A percentile compares a stretch with the other conserved stretches of the same genome.
Conservation (phyloP, 2,888 invertebrate genomes). For the Helleia helle region DNA sequence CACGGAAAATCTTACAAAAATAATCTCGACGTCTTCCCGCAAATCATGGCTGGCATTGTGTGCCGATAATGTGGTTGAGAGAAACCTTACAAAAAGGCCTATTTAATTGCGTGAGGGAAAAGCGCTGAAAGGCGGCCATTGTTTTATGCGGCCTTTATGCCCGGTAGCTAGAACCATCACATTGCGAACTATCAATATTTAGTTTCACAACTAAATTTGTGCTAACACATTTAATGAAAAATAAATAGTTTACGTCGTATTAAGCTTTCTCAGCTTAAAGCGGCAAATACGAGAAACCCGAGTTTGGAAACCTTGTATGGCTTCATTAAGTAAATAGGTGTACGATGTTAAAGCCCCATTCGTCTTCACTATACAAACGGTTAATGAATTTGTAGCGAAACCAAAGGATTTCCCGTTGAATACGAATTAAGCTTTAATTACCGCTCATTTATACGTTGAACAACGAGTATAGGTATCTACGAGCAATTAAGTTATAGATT, state of each 20-base stretch:
- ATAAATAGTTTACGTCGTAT: too few species aligned
- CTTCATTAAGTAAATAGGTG: slow-evolving; percentile 17
- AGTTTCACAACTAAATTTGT: slow-evolving; percentile 25
- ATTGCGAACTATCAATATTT: slow-evolving; percentile 52
- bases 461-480: slow-evolving; percentile 33
- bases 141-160: slow-evolving; percentile 62
- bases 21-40: slow-evolving; percentile 58
- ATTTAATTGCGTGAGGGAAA: slow-evolving; percentile 66
- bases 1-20: slow-evolving; percentile 36
- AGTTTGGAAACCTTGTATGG: neutral
- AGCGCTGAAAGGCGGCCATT: slow-evolving; percentile 53
- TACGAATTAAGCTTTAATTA: slow-evolving; percentile 33
- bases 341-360: slow-evolving; percentile 12
- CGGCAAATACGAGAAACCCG: slow-evolving; percentile 8
- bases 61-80: slow-evolving; percentile 61
- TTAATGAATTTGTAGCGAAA: slow-evolving; percentile 21
- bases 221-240: too few species aligned
- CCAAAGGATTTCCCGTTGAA: slow-evolving; percentile 17
- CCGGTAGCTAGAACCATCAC: slow-evolving; percentile 54
- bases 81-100: slow-evolving; percentile 60
- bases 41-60: slow-evolving; percentile 67
- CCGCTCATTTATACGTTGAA: slow-evolving; percentile 42
- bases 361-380: slow-evolving; percentile 23
- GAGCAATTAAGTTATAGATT: slow-evolving; percentile 42
- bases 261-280: too few species aligned